Evolutionary conservation across 2,888 invertebrate genomes (phyloP), one percentile per base, ranked within the genome.

Genomic region (Trichopria drosophilae): DNA sequence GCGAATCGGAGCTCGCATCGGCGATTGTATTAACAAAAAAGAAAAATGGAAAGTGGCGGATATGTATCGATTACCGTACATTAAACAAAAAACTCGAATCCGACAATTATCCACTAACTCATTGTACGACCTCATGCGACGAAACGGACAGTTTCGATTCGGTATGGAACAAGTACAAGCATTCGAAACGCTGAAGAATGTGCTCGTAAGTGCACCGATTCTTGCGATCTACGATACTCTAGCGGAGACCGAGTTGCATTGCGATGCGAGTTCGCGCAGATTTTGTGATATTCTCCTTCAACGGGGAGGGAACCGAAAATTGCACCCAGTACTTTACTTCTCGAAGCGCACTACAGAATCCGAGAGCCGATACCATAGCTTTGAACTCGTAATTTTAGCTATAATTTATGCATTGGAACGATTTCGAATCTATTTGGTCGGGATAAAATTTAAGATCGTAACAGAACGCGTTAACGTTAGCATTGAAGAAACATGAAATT

Each of bases 401-500:
- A 44, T 31, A n/a, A n/a, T n/a, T n/a, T n/a, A n/a, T n/a, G n/a
- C n/a, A n/a, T n/a, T n/a, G n/a, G n/a, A n/a, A n/a, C n/a, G n/a
- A n/a, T n/a, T n/a, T n/a, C n/a, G n/a, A n/a, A n/a, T n/a, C n/a
- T n/a, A n/a, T n/a, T n/a, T n/a, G n/a, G n/a, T n/a, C n/a, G n/a
- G n/a, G n/a, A n/a, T n/a, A n/a, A n/a, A n/a, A n/a, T n/a, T n/a
- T n/a, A n/a, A n/a, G n/a, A n/a, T n/a, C n/a, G n/a, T n/a, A 62
- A 7, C 65, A 1, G 65, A 69, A 66, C 44, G 56, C 61, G 22
- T 36, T 69, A 2, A 58, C 53, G 26, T 34, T 62, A 39, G n/a
- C n/a, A n/a, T n/a, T n/a, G 13, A 48, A 53, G 16, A 68, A 66
- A 48, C 59, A 61, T 39, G 64, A 67, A n/a, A 53, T 70, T 18